phyloP scores from a whole-genome alignment of 2,797 vertebrate species.

The Scleropages formosus region DNA sequence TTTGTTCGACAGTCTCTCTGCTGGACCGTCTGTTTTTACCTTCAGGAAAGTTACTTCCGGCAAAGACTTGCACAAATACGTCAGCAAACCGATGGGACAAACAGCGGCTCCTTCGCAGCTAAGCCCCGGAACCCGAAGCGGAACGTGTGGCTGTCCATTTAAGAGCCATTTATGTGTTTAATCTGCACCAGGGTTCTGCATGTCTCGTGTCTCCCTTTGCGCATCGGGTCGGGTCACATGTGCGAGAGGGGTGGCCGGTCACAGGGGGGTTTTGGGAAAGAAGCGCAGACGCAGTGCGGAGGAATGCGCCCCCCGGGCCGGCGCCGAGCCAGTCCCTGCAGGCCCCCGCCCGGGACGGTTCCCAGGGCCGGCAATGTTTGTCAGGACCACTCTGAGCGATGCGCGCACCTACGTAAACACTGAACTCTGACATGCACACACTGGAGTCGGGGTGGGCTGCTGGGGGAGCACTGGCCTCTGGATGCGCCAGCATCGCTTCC shows the following conservation, averaged over 20 bases:
- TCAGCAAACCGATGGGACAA: constrained; percentile 41
- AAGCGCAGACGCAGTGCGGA: constrained; percentile 65
- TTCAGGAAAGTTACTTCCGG: constrained; percentile 25
- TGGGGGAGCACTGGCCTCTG: neutral
- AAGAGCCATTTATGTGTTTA: constrained; percentile 34
- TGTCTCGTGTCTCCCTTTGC: constrained; percentile 47
- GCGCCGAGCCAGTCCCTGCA: constrained; percentile 63
- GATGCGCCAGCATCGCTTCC: neutral
- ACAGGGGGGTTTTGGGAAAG: constrained; percentile 67
- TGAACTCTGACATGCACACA: constrained; percentile 53
- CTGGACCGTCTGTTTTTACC: constrained; percentile 35
- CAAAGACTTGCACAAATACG: constrained; percentile 39
- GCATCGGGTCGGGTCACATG: constrained; percentile 52
- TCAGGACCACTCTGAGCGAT: constrained; percentile 70
- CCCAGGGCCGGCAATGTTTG: constrained; percentile 82
- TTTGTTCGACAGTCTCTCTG: neutral
- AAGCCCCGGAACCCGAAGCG: constrained; percentile 51
- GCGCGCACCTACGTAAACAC: constrained; percentile 81
- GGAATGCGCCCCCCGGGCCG: constrained; percentile 76
- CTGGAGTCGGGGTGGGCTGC: too few species aligned
- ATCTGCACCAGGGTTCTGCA: constrained; percentile 31
- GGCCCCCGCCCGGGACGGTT: constrained; percentile 63
- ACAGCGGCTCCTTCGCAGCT: constrained; percentile 54
- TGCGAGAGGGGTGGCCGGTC: constrained; percentile 49
- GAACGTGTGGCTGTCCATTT: constrained; percentile 26